A percentile compares a stretch with the other conserved stretches of the same genome.
Evolutionary conservation across 2,888 invertebrate genomes (phyloP).

Genomic region (Asteroscopus sphinx): DNA sequence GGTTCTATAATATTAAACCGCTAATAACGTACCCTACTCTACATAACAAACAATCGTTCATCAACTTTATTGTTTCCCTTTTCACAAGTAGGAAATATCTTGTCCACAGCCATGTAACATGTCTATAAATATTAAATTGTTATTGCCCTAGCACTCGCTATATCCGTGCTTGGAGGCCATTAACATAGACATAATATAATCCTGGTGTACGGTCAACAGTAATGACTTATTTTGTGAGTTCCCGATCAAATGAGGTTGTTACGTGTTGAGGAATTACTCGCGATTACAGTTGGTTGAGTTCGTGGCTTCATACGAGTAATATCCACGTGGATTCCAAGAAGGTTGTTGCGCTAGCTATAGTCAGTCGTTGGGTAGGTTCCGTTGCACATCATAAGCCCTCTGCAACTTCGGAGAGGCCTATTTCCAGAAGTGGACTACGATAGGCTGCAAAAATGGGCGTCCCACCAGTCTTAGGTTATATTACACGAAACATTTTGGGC

Average conservation of each 20-base stretch:
- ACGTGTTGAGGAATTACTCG: conserved; percentile 57
- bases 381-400: too few relatives aligned
- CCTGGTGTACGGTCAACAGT: conserved; percentile 48
- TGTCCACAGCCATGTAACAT: conserved; percentile 43
- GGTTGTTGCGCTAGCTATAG: too few relatives aligned
- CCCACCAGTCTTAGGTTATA: too few relatives aligned
- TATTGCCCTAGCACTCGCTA: conserved; percentile 34
- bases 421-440: too few relatives aligned
- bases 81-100: conserved; percentile 45
- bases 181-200: conserved; percentile 49
- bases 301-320: too few relatives aligned
- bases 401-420: too few relatives aligned
- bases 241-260: conserved; percentile 60
- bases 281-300: conserved; percentile 38
- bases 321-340: too few relatives aligned
- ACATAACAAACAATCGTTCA: conserved; percentile 29
- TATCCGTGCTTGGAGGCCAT: conserved; percentile 52
- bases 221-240: conserved; percentile 62
- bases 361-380: too few relatives aligned
- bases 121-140: conserved; percentile 57
- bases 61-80: conserved; percentile 24
- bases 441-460: too few relatives aligned
- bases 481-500: too few relatives aligned
- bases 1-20: background rate
- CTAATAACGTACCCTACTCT: conserved; percentile 10